Evolutionary conservation across 2,113 vertebrate species (phyloP), one percentile per base, ranked within the genome.

Genomic region (Pseudopipra pipra): DNA sequence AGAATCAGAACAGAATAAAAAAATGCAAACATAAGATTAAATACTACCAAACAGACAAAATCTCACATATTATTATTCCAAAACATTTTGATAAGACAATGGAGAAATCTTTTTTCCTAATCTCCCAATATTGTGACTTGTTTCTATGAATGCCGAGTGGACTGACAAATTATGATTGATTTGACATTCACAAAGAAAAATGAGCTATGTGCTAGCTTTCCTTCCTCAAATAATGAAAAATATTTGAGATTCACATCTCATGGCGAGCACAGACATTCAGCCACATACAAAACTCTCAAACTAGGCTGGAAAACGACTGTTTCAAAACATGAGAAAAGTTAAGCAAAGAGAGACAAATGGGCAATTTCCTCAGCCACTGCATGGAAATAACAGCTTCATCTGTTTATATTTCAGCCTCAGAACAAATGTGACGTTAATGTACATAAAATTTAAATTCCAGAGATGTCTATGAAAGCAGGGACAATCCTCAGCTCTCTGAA

Each of bases 221-320:
- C 56, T 81, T 65, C 63, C 61, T 41, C 56, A 94, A 96, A 74
- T 71, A 93, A 85, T 46, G 51, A 87, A 94, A 84, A 72, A 25
- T 30, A 74, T 49, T 68, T 87, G 44, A 85, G 65, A 75, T 61
- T 47, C 84, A 27, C 6, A 3, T 65, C 70, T 80, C 30, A 12
- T 3, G 52, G 47, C 82, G 46, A 75, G 33, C 47, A 83, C n/a
- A 71, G 79, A 31, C 47, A 5, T 83, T 76, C 65, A 81, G 47
- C 11, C 51, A 35, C 18, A 54, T 7, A 37, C 35, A 47, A 20
- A 61, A 51, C 20, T 52, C 67, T 54, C 19, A 3, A 83, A 49
- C 43, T 24, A 43, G 31, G 25, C 0, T 68, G 63, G 58, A 85
- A 90, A 73, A 66, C 22, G 3, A 62, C n/a, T 68, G 10, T 11